phyloP scores from a whole-genome alignment of 2,888 invertebrate genomes.

The Drosophila fulvimacula region DNA sequence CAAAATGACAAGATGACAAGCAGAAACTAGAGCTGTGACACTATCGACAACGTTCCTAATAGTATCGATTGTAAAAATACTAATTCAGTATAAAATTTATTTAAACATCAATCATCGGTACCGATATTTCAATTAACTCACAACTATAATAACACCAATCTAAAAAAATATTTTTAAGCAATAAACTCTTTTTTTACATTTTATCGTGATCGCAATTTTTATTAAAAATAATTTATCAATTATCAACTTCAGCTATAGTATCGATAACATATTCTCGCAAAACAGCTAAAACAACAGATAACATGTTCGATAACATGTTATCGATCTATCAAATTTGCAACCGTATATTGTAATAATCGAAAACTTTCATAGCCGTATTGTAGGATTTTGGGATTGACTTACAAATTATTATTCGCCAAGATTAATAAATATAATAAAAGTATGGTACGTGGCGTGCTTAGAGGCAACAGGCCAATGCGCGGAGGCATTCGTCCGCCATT shows the following conservation, averaged over 20 bases:
- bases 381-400: slow-evolving; percentile 12
- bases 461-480: slow-evolving; percentile 88
- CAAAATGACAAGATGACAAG: slow-evolving; percentile 79
- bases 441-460: slow-evolving; percentile 91
- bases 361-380: slow-evolving; percentile 4
- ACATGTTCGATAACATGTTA: no score
- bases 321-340: slow-evolving; percentile 12
- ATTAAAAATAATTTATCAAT: neutral
- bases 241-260: no score
- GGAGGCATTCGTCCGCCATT: slow-evolving; percentile 89
- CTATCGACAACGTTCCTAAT: slow-evolving; percentile 26
- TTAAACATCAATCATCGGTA: slow-evolving; percentile 1
- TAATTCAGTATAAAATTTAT: neutral
- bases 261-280: slow-evolving; percentile 6
- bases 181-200: neutral
- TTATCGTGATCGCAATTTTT: neutral
- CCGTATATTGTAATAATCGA: slow-evolving; percentile 3
- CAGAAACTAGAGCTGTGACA: slow-evolving; percentile 55
- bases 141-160: no score
- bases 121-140: neutral
- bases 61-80: slow-evolving; percentile 16
- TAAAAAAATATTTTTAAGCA: neutral
- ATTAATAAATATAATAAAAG: slow-evolving; percentile 66
- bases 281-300: neutral
- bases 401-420: slow-evolving; percentile 41